Percentiles rank a stretch among this genome's conserved stretches.
These are phyloP conservation scores for Agelaius phoeniceus DNA, from an alignment of 2,113 vertebrate genomes.

Conservation along the genomic window DNA sequence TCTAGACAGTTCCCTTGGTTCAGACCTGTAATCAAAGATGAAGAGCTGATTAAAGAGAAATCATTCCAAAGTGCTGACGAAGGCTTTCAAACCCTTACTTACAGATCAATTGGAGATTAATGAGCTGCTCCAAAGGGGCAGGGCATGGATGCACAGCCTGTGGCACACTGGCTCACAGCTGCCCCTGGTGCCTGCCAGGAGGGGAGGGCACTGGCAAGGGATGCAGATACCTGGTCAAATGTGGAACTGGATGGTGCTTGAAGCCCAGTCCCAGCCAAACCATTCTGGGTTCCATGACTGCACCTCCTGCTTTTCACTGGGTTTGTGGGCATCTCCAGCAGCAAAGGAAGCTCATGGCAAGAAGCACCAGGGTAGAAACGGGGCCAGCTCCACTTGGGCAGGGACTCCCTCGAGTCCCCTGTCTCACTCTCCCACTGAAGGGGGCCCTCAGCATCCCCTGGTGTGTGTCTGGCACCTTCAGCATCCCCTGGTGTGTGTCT, in stretches of 20 bases:
- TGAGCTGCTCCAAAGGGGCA: conserved; percentile 6
- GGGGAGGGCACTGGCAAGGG: neutral
- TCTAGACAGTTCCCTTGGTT: conserved; percentile 61
- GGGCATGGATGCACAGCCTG: neutral
- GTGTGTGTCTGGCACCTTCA: neutral
- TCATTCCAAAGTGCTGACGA: conserved; percentile 19
- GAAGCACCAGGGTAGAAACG: neutral
- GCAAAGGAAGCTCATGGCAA: neutral
- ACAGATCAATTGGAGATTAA: conserved; percentile 19
- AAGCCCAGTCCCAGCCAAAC: neutral
- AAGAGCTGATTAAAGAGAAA: conserved; percentile 55
- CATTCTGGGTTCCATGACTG: neutral
- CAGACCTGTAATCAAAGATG: conserved; percentile 52
- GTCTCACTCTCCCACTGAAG: neutral
- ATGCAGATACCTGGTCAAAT: neutral
- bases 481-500: neutral
- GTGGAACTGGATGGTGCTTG: neutral
- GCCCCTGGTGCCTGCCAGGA: neutral
- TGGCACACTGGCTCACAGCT: neutral
- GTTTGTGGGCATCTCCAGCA: neutral
- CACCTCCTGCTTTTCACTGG: neutral
- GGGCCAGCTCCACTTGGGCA: neutral
- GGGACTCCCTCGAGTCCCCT: neutral
- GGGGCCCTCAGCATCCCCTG: neutral
- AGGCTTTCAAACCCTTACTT: conserved; percentile 30